phyloP scores from a whole-genome alignment of 2,113 vertebrate genomes.

The Charadrius vociferus region DNA sequence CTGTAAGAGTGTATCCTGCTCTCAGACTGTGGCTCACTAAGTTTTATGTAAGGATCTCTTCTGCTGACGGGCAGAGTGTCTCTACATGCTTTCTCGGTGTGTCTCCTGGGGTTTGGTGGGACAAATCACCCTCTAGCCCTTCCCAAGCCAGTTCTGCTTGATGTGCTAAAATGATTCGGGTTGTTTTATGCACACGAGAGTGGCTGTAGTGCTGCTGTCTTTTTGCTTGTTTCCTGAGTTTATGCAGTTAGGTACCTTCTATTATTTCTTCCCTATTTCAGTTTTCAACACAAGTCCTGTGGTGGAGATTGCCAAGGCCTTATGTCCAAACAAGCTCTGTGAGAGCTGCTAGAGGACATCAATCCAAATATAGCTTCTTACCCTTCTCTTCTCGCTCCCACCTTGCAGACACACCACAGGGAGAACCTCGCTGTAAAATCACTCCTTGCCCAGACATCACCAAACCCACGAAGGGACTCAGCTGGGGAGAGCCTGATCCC shows the following conservation, averaged over 20 bases:
- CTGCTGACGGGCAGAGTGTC: background rate
- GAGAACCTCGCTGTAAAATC: background rate
- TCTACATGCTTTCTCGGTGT: background rate
- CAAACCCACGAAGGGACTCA: background rate
- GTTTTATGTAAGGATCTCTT: background rate
- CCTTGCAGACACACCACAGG: background rate
- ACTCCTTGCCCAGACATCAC: background rate
- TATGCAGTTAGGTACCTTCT: background rate
- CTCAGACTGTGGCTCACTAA: background rate
- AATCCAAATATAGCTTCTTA: background rate
- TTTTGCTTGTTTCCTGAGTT: background rate
- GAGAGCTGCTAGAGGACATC: background rate
- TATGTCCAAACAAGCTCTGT: background rate
- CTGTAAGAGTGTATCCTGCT: background rate
- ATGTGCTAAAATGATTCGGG: background rate
- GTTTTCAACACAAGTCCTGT: background rate
- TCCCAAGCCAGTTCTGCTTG: background rate
- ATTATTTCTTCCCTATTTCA: background rate
- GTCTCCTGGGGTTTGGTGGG: background rate
- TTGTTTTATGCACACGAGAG: background rate
- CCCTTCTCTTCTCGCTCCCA: background rate
- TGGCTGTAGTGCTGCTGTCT: background rate
- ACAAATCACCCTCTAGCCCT: background rate
- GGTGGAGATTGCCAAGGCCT: background rate
- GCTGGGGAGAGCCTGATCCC: fast-evolving